phyloP scores from a whole-genome alignment of 2,888 invertebrate species.

The Troilus luridus region DNA sequence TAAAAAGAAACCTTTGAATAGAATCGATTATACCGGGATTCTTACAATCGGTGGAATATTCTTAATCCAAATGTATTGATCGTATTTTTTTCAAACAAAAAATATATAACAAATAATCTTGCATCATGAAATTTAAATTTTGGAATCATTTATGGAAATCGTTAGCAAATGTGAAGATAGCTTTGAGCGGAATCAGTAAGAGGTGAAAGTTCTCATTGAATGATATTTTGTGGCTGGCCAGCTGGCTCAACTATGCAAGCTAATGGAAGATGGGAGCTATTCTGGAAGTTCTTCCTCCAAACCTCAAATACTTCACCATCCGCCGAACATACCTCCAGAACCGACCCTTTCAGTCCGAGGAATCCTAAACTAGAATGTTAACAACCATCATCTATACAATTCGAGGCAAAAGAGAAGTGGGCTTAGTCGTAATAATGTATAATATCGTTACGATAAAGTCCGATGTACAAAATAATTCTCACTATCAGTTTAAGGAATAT shows the following conservation, averaged over 20 bases:
- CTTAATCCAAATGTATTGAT: no score
- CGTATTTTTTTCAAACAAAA: no score
- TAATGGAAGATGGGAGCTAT: constrained; percentile 12
- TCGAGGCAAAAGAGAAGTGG: neutral
- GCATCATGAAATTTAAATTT: neutral
- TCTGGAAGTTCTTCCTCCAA: neutral
- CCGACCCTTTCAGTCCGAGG: neutral
- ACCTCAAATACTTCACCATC: constrained; percentile 40
- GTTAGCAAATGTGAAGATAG: neutral
- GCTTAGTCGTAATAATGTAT: no score
- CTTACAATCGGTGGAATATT: no score
- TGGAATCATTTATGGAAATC: neutral
- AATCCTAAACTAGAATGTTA: constrained; percentile 15
- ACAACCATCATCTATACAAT: neutral
- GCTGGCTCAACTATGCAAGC: neutral
- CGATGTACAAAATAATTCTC: no score
- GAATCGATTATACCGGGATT: no score
- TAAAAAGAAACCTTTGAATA: no score
- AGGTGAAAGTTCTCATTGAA: neutral
- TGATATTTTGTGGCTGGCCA: neutral
- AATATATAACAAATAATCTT: no score
- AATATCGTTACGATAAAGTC: no score
- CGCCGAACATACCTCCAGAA: neutral
- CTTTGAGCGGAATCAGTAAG: neutral
- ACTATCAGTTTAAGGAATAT: no score